A percentile compares a stretch with the other conserved stretches of the same genome.
Conservation (phyloP, 2,888 invertebrate genomes). For the Drosophila picticornis region DNA sequence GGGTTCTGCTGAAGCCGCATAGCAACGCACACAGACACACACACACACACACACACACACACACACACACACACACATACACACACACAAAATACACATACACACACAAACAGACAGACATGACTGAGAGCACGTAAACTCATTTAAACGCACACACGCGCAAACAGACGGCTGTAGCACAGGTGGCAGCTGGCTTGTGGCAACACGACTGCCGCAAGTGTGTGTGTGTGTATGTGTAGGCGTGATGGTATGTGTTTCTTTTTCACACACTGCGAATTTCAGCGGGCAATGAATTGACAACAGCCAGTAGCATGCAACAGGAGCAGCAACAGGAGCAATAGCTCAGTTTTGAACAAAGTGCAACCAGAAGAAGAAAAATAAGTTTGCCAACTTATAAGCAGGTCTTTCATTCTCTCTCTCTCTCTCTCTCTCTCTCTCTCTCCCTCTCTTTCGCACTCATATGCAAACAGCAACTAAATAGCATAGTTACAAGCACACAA, state of each 20-base stretch:
- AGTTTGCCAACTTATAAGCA: slow-evolving; percentile 48
- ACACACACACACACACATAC: background rate
- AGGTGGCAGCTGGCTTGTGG: slow-evolving; percentile 21
- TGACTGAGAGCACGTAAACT: slow-evolving; percentile 50
- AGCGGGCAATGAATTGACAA: slow-evolving; percentile 50
- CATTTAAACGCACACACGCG: slow-evolving; percentile 56
- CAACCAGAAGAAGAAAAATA: slow-evolving; percentile 30
- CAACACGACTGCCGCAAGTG: slow-evolving; percentile 40
- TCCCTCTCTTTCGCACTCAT: slow-evolving; percentile 21
- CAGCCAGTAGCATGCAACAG: slow-evolving; percentile 17
- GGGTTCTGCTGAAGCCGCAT: slow-evolving; percentile 39
- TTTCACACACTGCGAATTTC: slow-evolving; percentile 41
- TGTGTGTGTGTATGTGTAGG: slow-evolving; percentile 17
- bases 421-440: background rate
- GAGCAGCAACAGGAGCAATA: slow-evolving; percentile 27
- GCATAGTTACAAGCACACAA: slow-evolving; percentile 66
- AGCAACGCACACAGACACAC: slow-evolving; percentile 32
- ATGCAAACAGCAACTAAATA: slow-evolving; percentile 72
- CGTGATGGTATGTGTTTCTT: slow-evolving; percentile 36
- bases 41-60: background rate
- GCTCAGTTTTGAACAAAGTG: slow-evolving; percentile 36
- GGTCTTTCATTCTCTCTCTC: background rate
- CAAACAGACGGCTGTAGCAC: slow-evolving; percentile 2
- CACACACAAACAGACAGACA: background rate
- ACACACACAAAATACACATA: no score